phyloP scores from a whole-genome alignment of 2,797 vertebrate species.

The Todus mexicanus region DNA sequence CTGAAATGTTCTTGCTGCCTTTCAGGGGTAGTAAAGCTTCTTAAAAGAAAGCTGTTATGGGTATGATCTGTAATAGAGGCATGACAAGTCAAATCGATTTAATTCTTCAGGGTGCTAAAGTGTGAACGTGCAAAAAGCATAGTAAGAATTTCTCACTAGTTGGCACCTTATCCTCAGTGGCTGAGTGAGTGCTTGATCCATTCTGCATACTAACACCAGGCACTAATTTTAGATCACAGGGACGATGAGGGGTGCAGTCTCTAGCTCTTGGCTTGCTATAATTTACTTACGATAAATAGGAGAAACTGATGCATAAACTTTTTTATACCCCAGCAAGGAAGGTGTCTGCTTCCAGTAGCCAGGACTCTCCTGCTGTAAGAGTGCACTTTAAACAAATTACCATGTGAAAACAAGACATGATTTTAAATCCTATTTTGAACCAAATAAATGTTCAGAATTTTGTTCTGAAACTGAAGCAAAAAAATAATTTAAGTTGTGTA shows the following conservation, averaged over 20 bases:
- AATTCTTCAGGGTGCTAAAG: constrained; percentile 46
- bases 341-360: neutral
- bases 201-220: constrained; percentile 20
- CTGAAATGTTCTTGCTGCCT: neutral
- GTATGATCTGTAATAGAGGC: neutral
- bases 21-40: neutral
- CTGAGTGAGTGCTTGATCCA: constrained; percentile 12
- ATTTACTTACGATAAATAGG: neutral
- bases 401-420: neutral
- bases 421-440: neutral
- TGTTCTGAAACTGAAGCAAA: neutral
- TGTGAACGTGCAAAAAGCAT: constrained; percentile 45
- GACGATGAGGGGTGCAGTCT: neutral
- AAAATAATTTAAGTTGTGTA: neutral
- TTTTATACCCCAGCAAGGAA: neutral
- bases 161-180: constrained; percentile 30
- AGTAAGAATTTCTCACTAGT: constrained; percentile 53
- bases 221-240: constrained; percentile 50
- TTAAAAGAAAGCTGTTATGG: neutral
- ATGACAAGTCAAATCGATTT: neutral
- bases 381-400: neutral
- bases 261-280: neutral
- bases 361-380: neutral
- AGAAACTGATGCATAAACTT: neutral
- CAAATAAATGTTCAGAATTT: neutral